These are phyloP conservation scores for Hucho hucho DNA, from an alignment of 2,113 vertebrate species.

Conservation along the genomic window DNA sequence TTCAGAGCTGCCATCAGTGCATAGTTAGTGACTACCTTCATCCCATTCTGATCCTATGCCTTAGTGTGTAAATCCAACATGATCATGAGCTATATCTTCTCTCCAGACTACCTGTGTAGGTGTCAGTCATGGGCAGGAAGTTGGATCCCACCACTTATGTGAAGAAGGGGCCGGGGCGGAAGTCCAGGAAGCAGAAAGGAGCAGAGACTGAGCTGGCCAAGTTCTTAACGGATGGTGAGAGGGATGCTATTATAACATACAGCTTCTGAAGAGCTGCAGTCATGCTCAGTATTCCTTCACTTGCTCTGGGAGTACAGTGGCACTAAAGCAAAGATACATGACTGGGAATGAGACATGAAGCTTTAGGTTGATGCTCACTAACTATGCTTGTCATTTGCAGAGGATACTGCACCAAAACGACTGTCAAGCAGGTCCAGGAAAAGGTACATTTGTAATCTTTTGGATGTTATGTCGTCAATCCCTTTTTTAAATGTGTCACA, in stretches of 20 bases:
- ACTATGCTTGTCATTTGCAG: conserved; percentile 42
- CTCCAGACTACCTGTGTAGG: conserved; percentile 38
- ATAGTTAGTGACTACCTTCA: too few species aligned
- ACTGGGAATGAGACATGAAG: too few species aligned
- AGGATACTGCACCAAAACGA: conserved; percentile 68
- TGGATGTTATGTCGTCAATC: neutral
- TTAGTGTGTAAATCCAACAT: too few species aligned
- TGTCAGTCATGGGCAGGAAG: conserved; percentile 84
- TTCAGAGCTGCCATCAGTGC: too few species aligned
- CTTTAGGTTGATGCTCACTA: neutral
- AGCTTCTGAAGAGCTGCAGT: neutral
- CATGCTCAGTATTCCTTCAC: too few species aligned
- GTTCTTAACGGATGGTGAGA: conserved; percentile 78
- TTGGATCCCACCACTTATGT: conserved; percentile 83
- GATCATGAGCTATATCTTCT: conserved; percentile 22
- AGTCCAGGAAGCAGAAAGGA: conserved; percentile 87
- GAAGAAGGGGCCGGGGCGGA: conserved; percentile 88
- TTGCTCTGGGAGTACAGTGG: too few species aligned
- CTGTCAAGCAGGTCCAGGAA: conserved; percentile 83
- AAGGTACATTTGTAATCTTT: conserved; percentile 70
- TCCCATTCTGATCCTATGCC: too few species aligned
- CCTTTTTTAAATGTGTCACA: neutral
- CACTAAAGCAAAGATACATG: too few species aligned
- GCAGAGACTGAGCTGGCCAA: conserved; percentile 86
- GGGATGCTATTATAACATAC: neutral